A percentile compares a stretch with the other conserved stretches of the same genome.
Conservation (phyloP, 37 sponge, comb jelly and placozoan species). For the Spongia lamella region DNA sequence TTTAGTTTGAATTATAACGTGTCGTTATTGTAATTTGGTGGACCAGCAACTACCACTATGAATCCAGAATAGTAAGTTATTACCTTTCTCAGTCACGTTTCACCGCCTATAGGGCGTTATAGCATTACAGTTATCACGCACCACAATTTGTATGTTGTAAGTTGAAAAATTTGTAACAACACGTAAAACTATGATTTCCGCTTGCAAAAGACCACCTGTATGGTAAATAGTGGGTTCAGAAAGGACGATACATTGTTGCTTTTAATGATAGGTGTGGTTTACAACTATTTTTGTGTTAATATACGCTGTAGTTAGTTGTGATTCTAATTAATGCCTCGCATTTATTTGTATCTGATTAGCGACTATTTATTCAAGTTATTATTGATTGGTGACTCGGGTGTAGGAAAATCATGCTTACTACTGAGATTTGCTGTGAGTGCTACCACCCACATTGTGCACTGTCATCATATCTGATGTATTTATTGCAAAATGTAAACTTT, state of each 20-base stretch:
- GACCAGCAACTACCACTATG: conserved; percentile 21
- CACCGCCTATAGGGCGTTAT: not conserved
- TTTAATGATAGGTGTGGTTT: too few relatives aligned
- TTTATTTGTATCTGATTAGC: conserved; percentile 31
- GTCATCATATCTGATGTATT: not conserved
- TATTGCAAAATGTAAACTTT: not conserved
- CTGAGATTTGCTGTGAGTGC: conserved; percentile 91
- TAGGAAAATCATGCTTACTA: conserved; percentile 97
- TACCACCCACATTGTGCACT: not conserved
- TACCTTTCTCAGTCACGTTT: not conserved
- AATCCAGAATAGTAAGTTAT: conserved; percentile 89
- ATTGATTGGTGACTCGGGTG: conserved; percentile 98
- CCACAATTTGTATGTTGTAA: too few relatives aligned
- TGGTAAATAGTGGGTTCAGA: not conserved
- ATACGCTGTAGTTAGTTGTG: too few relatives aligned
- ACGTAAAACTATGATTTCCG: too few relatives aligned
- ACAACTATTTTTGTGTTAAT: too few relatives aligned
- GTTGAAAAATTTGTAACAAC: too few relatives aligned
- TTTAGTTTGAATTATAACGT: too few relatives aligned
- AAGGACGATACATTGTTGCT: too few relatives aligned
- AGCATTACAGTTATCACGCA: not conserved
- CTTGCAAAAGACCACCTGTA: too few relatives aligned
- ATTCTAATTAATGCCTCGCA: too few relatives aligned
- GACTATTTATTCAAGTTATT: conserved; percentile 98
- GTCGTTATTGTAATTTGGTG: too few relatives aligned